Base-by-base conservation (phyloP, 2,888 invertebrate genomes). In the Eupeodes latifasciatus region DNA sequence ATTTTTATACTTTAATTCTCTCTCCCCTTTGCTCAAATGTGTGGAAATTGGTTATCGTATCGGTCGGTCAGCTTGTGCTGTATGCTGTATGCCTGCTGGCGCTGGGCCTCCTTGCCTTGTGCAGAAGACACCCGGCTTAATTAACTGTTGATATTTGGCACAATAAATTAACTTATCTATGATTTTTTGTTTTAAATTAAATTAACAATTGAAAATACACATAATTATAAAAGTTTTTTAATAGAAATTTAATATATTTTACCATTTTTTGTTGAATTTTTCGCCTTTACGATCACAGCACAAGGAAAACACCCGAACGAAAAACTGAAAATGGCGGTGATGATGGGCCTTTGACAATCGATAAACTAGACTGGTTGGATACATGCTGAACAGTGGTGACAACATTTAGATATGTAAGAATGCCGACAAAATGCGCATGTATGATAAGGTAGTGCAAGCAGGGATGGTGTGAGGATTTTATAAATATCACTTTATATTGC, bases 291-390 rank as follows among this genome's bases (percentile, higher is more conserved):
- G 69, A 79, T 85, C 82, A 85, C 89, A 85, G 85, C 69, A 88
- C 78, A 59, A 81, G 85, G 78, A 88, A 85, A 89, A 89, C 85
- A 89, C 85, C 89, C 89, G 89, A 89, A 82, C 71, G 89, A 82
- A 85, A 82, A 89, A 85, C 74, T 89, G 85, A 85, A 89, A 89
- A 89, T 89, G 89, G 89, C 89, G 85, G 85, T 72, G 85, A 71
- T 66, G 81, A 34, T 77, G 72, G 67, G 88, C 81, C 77, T 85
- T 85, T 85, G 88, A 88, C 88, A 88, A 85, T 85, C 88, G 88
- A 88, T 85, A 85, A 78, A 61, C 67, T 77, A 71, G 67, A 53
- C 3, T 40, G 40, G 40, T 36, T 34, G 34, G 59, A 59, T 75
- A 76, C 77, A 57, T 79, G 86, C 86, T 87, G 87, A 87, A 51